phyloP scores from a whole-genome alignment of 35 echinoderm and acorn worm genomes.

The Heliocidaris tuberculata region DNA sequence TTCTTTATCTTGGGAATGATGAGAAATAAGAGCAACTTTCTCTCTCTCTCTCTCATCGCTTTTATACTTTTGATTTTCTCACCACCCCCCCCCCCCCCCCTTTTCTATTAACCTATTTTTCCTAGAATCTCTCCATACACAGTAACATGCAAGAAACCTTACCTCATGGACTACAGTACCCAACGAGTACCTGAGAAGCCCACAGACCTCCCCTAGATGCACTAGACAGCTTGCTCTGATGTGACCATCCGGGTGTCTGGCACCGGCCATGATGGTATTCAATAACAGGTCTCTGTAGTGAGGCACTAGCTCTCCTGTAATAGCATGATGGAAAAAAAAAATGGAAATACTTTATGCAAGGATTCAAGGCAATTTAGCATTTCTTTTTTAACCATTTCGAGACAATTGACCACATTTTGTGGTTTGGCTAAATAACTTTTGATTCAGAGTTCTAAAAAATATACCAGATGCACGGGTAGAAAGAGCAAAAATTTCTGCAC shows the following conservation, averaged over 20 bases:
- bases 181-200: conserved; percentile 77
- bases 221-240: conserved; percentile 87
- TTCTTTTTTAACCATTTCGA: too few relatives aligned
- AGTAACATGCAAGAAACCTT: not conserved
- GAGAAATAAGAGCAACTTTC: too few relatives aligned
- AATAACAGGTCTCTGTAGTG: conserved; percentile 60
- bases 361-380: not conserved
- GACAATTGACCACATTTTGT: too few relatives aligned
- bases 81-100: too few relatives aligned
- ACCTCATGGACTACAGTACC: conserved; percentile 85
- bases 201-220: conserved; percentile 87
- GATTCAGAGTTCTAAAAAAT: too few relatives aligned
- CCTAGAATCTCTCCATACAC: not conserved
- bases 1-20: too few relatives aligned
- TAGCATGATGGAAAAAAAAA: not conserved
- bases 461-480: too few relatives aligned
- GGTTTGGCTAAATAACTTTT: too few relatives aligned
- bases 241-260: conserved; percentile 67
- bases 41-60: too few relatives aligned
- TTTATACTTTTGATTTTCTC: not conserved
- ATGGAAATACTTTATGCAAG: not conserved
- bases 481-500: too few relatives aligned
- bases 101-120: not conserved
- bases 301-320: conserved; percentile 80
- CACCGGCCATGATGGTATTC: conserved; percentile 63